Conservation (phyloP, 2,888 invertebrate genomes). For the Andricus quercusramuli region DNA sequence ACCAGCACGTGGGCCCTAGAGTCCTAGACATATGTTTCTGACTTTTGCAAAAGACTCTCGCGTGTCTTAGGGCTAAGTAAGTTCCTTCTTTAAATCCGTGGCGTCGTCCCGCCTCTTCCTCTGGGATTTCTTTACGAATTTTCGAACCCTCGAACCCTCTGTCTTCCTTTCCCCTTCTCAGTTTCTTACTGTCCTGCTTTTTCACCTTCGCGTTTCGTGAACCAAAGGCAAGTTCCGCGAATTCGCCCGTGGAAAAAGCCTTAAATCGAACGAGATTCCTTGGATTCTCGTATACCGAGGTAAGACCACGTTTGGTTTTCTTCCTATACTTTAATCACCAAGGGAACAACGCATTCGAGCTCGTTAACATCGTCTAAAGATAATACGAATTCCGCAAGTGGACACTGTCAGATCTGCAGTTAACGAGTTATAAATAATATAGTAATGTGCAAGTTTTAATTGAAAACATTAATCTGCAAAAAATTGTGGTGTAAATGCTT, state of each 20-base stretch:
- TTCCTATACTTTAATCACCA: slow-evolving; percentile 44
- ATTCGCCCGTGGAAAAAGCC: slow-evolving; percentile 50
- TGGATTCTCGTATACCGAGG: slow-evolving; percentile 42
- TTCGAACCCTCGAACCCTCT: slow-evolving; percentile 8
- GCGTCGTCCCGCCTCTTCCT: slow-evolving; percentile 5
- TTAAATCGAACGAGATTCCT: slow-evolving; percentile 52
- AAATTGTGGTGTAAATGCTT: background rate
- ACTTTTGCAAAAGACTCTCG: slow-evolving; percentile 32
- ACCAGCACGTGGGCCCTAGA: slow-evolving; percentile 65
- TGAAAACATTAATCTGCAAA: background rate
- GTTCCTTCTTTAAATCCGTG: slow-evolving; percentile 32
- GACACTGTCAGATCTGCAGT: background rate
- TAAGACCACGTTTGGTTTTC: slow-evolving; percentile 35
- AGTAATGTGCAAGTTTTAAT: background rate
- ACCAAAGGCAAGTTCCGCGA: slow-evolving; percentile 43
- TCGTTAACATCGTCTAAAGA: slow-evolving; percentile 38
- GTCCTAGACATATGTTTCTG: slow-evolving; percentile 26
- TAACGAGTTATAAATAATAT: slow-evolving; percentile 10
- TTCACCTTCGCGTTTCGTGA: slow-evolving; percentile 39
- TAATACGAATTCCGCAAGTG: slow-evolving; percentile 22
- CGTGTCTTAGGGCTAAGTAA: slow-evolving; percentile 21
- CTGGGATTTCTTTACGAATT: slow-evolving; percentile 9
- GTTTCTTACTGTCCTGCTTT: slow-evolving; percentile 22
- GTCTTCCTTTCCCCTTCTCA: slow-evolving; percentile 24
- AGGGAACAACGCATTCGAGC: background rate